Base-by-base conservation (phyloP, 2,113 vertebrate genomes). In the Odontophorus gujanensis region DNA sequence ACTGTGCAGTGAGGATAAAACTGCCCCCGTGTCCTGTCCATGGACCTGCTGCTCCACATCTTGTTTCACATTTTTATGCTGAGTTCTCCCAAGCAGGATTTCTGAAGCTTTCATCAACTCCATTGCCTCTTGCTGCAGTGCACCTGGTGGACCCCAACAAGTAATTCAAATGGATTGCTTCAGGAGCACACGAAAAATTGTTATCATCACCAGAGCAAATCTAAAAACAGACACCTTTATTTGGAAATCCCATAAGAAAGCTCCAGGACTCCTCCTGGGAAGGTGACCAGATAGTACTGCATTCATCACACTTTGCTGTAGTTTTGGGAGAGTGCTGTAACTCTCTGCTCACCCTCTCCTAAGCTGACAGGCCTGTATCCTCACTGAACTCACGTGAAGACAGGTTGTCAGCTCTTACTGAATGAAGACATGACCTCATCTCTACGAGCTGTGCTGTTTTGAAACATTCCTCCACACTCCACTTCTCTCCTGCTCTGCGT, bases 91-190 rank as follows among this genome's bases (percentile, higher is more conserved):
- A 24, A 98, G 83, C 32, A 96, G 59, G 36, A 14, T 57, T 6
- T 96, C 92, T 67, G 97, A 69, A 45, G 83, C 38, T 82, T 96
- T 88, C 93, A 97, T 77, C 6, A 97, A 43, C 21, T 95, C 87
- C 6, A 40, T 4, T 51, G 91, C 96, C 74, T 97, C 97, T 28
- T 85, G 91, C 96, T 96, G 96, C 0, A 18, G 68, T 45, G 66
- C 34, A 63, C 53, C 95, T 96, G 50, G 47, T 13, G 48, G 61
- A 84, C 66, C 22, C 51, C 24, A 7, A 71, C 4, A n/a, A 2
- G 1, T 6, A 4, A 36, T 36, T 51, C 5, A 50, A 81, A 1
- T 40, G 36, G 38, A n/a, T 30, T 66, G 53, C 38, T 13, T 32
- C 32, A 71, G 68, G 89, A 36, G 12, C 16, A 6, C 5, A 3